phyloP scores from a whole-genome alignment of 1,140 invertebrate genomes.

The Batillaria attramentaria region DNA sequence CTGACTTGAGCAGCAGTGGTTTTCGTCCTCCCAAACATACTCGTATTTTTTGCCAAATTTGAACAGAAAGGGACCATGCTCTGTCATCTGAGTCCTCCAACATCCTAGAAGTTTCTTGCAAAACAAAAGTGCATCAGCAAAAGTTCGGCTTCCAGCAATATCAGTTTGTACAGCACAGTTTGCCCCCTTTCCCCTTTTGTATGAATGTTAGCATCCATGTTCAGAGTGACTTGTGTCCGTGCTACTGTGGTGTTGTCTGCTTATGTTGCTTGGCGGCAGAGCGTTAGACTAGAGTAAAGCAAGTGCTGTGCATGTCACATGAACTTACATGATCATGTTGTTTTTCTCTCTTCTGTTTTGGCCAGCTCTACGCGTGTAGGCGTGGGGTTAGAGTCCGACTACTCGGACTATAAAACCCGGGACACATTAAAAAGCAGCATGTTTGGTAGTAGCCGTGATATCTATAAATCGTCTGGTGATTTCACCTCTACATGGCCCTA shows the following conservation, averaged over 20 bases:
- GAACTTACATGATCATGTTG: not conserved
- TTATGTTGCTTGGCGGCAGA: not conserved
- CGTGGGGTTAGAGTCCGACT: conserved; percentile 38
- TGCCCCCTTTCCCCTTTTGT: not conserved
- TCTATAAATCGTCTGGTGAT: conserved; percentile 37
- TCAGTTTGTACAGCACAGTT: not conserved
- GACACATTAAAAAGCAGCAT: conserved; percentile 46
- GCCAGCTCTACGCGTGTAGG: conserved; percentile 37
- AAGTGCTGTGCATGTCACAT: not conserved
- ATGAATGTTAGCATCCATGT: not conserved
- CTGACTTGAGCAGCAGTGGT: too few relatives aligned
- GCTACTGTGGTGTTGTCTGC: not conserved
- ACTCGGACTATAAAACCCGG: conserved; percentile 35
- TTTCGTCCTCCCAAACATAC: too few relatives aligned
- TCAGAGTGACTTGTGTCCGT: not conserved
- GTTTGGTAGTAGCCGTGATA: conserved; percentile 42
- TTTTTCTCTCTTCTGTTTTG: not conserved
- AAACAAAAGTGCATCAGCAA: not conserved
- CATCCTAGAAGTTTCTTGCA: not conserved
- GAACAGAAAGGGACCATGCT: too few relatives aligned
- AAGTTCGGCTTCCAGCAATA: not conserved
- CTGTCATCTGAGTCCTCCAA: too few relatives aligned
- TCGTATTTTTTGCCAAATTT: too few relatives aligned
- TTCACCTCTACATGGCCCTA: conserved; percentile 48
- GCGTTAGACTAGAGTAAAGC: not conserved